These are phyloP conservation scores for Procambarus clarkii DNA, from an alignment of 1,140 invertebrate genomes.

Conservation along the genomic window DNA sequence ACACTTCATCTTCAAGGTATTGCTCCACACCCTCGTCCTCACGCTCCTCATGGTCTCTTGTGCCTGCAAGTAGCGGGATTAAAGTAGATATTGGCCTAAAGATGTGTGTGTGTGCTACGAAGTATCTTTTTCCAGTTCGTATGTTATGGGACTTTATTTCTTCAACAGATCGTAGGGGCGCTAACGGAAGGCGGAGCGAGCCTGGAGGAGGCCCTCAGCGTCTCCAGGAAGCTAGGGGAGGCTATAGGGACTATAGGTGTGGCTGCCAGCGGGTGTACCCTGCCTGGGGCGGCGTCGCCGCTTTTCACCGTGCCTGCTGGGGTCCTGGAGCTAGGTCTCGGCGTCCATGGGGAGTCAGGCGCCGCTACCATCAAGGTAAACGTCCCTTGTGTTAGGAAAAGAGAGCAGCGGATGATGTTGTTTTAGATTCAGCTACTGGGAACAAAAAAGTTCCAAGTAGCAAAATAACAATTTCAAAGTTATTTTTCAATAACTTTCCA, in stretches of 20 bases:
- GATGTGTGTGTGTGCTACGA: too few relatives aligned
- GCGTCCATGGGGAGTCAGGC: constrained; percentile 92
- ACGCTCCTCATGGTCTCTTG: too few relatives aligned
- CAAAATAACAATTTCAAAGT: too few relatives aligned
- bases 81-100: too few relatives aligned
- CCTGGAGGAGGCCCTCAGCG: constrained; percentile 78
- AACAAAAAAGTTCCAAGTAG: too few relatives aligned
- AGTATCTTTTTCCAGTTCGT: too few relatives aligned
- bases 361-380: constrained; percentile 81
- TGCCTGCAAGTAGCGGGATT: too few relatives aligned
- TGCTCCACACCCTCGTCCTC: neutral
- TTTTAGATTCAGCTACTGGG: too few relatives aligned
- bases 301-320: constrained; percentile 81
- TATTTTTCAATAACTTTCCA: too few relatives aligned
- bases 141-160: too few relatives aligned
- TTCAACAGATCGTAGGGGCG: constrained; percentile 82
- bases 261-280: constrained; percentile 82
- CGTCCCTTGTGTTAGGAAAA: too few relatives aligned
- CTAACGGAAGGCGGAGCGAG: constrained; percentile 81
- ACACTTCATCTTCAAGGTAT: constrained; percentile 84
- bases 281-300: constrained; percentile 80
- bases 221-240: constrained; percentile 76
- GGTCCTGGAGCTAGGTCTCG: constrained; percentile 88
- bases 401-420: too few relatives aligned
- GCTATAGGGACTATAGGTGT: constrained; percentile 85